Base-by-base conservation (phyloP, 1,140 invertebrate genomes). In the Aporrectodea caliginosa region DNA sequence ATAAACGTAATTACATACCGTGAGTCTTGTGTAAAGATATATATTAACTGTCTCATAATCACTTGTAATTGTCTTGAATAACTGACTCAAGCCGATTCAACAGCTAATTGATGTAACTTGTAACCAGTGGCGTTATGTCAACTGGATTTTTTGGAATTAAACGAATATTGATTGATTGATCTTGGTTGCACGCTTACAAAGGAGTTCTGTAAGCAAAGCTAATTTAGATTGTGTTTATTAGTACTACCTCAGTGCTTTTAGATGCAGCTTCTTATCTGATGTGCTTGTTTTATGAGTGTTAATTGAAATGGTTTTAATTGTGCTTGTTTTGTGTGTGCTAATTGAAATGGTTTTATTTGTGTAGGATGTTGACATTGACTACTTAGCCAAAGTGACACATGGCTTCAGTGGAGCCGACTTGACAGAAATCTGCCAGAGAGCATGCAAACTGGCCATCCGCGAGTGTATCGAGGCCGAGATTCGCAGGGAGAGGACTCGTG, bases 321-420 rank as follows among this genome's bases (percentile, higher is more conserved):
- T 58, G 43, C 43, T 58, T 58, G 6, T 58, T 58, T 22, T 58
- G 6, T 58, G 43, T 12, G 43, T 12, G 22, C 22, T 22, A 58
- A 12, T 58, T 58, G 22, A 58, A 22, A 58, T 58, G 22, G 22
- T 58, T 58, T 12, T 58, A 12, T 58, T 58, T n/a, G n/a, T n/a
- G n/a, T 83, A 93, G 91, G 96, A 98, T 88, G 95, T 99, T 27
- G 97, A 99, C 88, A 88, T 99, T 75, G 90, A 89, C 29, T 99
- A 97, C 89, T 93, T 99, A 84, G 95, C 97, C 78, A 98, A 98
- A 90, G 94, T 97, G 58, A 96, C 96, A 69, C 92, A 95, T 84
- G 98, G 98, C 35, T 99, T 98, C 90, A 98, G 96, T 80, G 98
- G 98, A 84, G 98, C 98, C 81, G 98, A 99, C 90, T 90, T 99